Evolutionary conservation across 2,888 invertebrate species (phyloP).

Genomic region (Latheticus oryzae): DNA sequence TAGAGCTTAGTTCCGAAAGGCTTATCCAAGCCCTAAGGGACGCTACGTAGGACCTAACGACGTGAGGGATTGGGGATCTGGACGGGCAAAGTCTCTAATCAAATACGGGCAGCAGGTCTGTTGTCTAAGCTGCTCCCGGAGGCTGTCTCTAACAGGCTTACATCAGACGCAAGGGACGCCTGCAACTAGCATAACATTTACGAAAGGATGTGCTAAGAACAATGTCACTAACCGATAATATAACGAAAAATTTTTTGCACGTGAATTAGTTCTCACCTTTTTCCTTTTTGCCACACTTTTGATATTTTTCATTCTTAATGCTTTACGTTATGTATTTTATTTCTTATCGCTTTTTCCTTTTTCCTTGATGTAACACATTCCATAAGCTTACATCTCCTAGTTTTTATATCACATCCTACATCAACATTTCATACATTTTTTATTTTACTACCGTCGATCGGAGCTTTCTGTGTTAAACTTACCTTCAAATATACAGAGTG

Average conservation of each 20-base stretch:
- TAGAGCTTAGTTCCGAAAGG: conserved; percentile 51
- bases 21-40: conserved; percentile 51
- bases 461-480: conserved; percentile 11
- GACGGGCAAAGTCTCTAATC: conserved; percentile 60
- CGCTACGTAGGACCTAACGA: conserved; percentile 55
- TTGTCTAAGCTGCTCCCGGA: conserved; percentile 58
- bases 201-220: conserved; percentile 35
- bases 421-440: conserved; percentile 25
- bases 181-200: conserved; percentile 44
- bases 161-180: conserved; percentile 46
- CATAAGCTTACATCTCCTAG: conserved; percentile 5
- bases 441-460: conserved; percentile 13
- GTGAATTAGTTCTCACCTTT: conserved; percentile 26
- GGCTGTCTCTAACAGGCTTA: conserved; percentile 56
- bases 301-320: conserved; percentile 28
- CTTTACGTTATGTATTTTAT: conserved; percentile 23
- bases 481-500: no score
- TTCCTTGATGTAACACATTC: conserved; percentile 8
- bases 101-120: conserved; percentile 59
- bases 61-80: conserved; percentile 59
- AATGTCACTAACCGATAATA: no score
- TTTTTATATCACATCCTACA: conserved; percentile 20
- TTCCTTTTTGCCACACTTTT: conserved; percentile 17
- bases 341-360: conserved; percentile 17
- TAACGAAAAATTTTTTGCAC: no score